Conservation (phyloP, 2,888 invertebrate species). For the Itoplectis maculator region DNA sequence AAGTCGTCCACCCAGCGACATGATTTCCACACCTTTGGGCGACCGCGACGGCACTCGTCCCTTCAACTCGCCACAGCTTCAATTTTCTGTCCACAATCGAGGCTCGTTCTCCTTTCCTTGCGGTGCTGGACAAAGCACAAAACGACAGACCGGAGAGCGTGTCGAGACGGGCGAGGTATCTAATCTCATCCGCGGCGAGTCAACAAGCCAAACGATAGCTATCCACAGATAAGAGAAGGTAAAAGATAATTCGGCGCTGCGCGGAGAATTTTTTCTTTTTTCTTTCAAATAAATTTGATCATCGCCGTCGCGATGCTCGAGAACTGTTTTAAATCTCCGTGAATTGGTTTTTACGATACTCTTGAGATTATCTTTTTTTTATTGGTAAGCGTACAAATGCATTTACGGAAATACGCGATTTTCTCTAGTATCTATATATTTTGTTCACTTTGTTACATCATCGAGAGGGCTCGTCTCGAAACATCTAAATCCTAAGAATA, state of each 20-base stretch:
- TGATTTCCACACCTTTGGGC: constrained; percentile 61
- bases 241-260: constrained; percentile 50
- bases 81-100: not conserved
- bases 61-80: not conserved
- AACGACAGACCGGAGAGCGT: constrained; percentile 17
- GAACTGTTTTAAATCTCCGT: not conserved
- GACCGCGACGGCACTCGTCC: not conserved
- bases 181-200: constrained; percentile 75
- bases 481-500: constrained; percentile 23
- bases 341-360: not conserved
- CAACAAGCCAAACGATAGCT: constrained; percentile 71
- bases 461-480: constrained; percentile 12
- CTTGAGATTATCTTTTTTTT: constrained; percentile 27
- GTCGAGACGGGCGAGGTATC: constrained; percentile 70
- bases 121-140: constrained; percentile 40
- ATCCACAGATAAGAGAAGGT: constrained; percentile 70
- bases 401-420: constrained; percentile 5
- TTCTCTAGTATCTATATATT: constrained; percentile 28
- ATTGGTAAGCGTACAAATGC: constrained; percentile 49
- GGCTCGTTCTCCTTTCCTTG: not conserved
- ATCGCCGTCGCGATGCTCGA: not conserved
- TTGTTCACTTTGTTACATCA: constrained; percentile 7
- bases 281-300: not conserved
- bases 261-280: constrained; percentile 12
- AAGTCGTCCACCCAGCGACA: constrained; percentile 76